These are phyloP conservation scores for Torymus auratus DNA, from an alignment of 2,888 invertebrate genomes.

Conservation along the genomic window DNA sequence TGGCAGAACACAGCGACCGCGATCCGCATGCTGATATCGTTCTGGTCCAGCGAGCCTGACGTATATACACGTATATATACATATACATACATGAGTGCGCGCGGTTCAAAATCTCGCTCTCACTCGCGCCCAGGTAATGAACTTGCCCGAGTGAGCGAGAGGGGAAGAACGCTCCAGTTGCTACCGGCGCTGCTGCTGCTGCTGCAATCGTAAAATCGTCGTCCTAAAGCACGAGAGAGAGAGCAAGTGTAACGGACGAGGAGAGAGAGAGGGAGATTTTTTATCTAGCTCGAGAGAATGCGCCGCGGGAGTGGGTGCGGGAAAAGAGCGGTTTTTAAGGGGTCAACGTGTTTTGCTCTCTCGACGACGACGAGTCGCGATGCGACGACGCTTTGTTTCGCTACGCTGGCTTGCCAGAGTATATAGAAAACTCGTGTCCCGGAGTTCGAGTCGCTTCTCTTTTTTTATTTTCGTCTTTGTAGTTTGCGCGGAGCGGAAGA, in stretches of 20 bases:
- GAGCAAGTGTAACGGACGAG: neutral
- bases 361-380: too few relatives aligned
- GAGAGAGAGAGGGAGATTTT: constrained; percentile 3
- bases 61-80: neutral
- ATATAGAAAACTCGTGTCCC: too few relatives aligned
- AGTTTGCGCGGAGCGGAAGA: too few relatives aligned
- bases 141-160: constrained; percentile 20
- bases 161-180: constrained; percentile 14
- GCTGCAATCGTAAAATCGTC: neutral
- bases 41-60: neutral
- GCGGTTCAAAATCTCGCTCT: constrained; percentile 16
- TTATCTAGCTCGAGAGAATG: too few relatives aligned
- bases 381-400: too few relatives aligned
- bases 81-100: neutral
- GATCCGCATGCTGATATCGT: neutral
- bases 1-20: neutral
- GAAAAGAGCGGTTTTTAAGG: too few relatives aligned
- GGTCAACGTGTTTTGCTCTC: too few relatives aligned
- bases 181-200: neutral
- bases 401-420: neutral
- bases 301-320: too few relatives aligned
- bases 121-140: constrained; percentile 27
- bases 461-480: too few relatives aligned
- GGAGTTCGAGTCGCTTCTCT: too few relatives aligned
- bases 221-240: neutral